A percentile compares a stretch with the other conserved stretches of the same genome.
phyloP scores from a whole-genome alignment of 2,797 vertebrate species.

The Myotis daubentonii region DNA sequence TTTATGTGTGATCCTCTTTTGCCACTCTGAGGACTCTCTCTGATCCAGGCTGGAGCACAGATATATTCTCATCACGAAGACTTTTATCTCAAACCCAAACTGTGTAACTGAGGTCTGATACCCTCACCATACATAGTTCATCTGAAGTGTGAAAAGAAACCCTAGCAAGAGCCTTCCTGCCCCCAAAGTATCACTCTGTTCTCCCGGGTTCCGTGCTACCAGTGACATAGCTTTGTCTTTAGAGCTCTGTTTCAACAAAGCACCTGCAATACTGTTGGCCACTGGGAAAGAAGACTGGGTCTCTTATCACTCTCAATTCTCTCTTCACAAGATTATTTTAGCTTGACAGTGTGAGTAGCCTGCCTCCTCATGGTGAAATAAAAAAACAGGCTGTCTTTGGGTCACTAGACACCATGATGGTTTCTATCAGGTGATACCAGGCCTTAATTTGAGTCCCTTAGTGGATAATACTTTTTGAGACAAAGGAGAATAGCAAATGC shows the following conservation, averaged over 20 bases:
- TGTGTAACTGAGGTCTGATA: not conserved
- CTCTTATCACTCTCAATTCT: not conserved
- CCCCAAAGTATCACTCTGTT: not conserved
- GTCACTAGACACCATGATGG: not conserved
- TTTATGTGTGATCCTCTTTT: slow-evolving; percentile 75
- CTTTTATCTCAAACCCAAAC: slow-evolving; percentile 64
- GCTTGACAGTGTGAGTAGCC: not conserved
- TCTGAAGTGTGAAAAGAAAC: not conserved
- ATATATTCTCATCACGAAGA: slow-evolving; percentile 47
- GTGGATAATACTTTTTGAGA: not conserved
- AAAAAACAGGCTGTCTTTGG: not conserved
- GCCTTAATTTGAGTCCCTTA: not conserved
- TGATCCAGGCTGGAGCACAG: slow-evolving; percentile 74
- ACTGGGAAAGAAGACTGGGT: not conserved
- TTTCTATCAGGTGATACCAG: not conserved
- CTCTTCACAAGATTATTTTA: not conserved
- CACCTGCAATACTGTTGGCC: not conserved
- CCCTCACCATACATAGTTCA: not conserved
- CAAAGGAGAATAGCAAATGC: not conserved
- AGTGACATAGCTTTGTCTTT: not conserved
- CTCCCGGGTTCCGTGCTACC: not conserved
- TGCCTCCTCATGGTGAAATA: not conserved
- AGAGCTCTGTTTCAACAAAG: not conserved
- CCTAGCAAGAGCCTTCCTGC: not conserved
- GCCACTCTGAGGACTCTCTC: slow-evolving; percentile 64